These are phyloP conservation scores for Euproctis similis DNA, from an alignment of 2,888 invertebrate species.

Conservation along the genomic window DNA sequence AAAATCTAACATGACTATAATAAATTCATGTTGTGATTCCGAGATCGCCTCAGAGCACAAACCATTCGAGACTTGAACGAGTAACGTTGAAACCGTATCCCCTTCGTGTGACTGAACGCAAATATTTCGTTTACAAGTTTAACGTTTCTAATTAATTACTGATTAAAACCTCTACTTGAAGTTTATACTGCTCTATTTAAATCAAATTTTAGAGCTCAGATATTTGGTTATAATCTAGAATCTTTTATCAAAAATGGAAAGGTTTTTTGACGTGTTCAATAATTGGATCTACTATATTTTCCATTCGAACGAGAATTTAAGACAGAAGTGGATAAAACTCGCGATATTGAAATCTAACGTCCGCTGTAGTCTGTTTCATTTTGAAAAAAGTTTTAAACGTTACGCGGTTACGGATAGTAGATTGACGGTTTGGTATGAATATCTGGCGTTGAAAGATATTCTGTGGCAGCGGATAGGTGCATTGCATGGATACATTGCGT, in stretches of 20 bases:
- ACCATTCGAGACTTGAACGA: slow-evolving; percentile 16
- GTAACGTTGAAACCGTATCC: slow-evolving; percentile 9
- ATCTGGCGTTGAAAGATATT: slow-evolving; percentile 40
- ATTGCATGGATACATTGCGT: slow-evolving; percentile 42
- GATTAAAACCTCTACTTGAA: too few relatives aligned
- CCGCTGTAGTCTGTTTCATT: slow-evolving; percentile 34
- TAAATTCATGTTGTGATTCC: slow-evolving; percentile 15
- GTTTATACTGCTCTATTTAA: too few relatives aligned
- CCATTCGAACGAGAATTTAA: slow-evolving; percentile 25
- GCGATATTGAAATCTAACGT: slow-evolving; percentile 43
- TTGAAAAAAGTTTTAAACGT: slow-evolving; percentile 35
- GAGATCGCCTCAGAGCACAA: slow-evolving; percentile 6
- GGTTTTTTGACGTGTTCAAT: slow-evolving; percentile 24
- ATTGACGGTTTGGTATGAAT: slow-evolving; percentile 33
- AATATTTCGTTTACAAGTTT: background rate
- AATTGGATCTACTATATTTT: slow-evolving; percentile 31
- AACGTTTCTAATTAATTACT: too few relatives aligned
- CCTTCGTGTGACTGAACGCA: slow-evolving; percentile 3
- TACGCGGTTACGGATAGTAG: slow-evolving; percentile 28
- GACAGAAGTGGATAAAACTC: slow-evolving; percentile 52
- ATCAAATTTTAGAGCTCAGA: too few relatives aligned
- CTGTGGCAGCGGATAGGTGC: slow-evolving; percentile 55
- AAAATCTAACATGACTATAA: slow-evolving; percentile 14
- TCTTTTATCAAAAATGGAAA: slow-evolving; percentile 19
- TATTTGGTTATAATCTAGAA: too few relatives aligned